Evolutionary conservation across 2,888 invertebrate species (phyloP), one percentile per base, ranked within the genome.

Genomic region (Chrysomela aeneicollis): DNA sequence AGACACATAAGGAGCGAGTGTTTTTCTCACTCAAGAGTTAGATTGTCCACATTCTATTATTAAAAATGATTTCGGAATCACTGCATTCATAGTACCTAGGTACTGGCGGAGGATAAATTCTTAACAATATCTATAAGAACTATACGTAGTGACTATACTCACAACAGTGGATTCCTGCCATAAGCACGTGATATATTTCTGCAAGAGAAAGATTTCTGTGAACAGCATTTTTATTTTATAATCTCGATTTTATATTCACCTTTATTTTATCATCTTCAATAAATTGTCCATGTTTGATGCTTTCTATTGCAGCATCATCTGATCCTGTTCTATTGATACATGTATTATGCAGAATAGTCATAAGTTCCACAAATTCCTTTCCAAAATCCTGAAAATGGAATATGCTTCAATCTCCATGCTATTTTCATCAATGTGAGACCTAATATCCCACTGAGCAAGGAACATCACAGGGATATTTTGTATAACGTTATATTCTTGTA

Each of bases 181-280:
- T n/a, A 71, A 46, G 55, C 74, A 73, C 49, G 69, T 67, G 46
- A 67, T 54, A 49, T 71, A 73, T 52, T 67, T 67, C 73, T 73
- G 46, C 35, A 73, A 72, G 59, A 49, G 37, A 42, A 21, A 18
- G 26, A 5, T n/a, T n/a, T 26, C 3, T 5, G 3, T 26, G 26
- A 26, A 26, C 6, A 26, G 3, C 26, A 26, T 6, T 26, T 26
- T 26, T 26, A 6, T 26, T 26, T 26, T 26, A 3, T 3, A 35
- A 47, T 15, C n/a, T 21, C 15, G 1, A 59, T 54, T 21, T 42
- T 55, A 26, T 26, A 59, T 19, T 59, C 55, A 70, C 70, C 62
- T 67, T 70, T 10, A 47, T 50, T 42, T 65, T 68, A 6, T 10
- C 18, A 19, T 68, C 54, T 3, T 66, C 65, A 35, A 54, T 30